Base-by-base conservation (phyloP, 2,113 vertebrate genomes). In the Istiophorus platypterus region DNA sequence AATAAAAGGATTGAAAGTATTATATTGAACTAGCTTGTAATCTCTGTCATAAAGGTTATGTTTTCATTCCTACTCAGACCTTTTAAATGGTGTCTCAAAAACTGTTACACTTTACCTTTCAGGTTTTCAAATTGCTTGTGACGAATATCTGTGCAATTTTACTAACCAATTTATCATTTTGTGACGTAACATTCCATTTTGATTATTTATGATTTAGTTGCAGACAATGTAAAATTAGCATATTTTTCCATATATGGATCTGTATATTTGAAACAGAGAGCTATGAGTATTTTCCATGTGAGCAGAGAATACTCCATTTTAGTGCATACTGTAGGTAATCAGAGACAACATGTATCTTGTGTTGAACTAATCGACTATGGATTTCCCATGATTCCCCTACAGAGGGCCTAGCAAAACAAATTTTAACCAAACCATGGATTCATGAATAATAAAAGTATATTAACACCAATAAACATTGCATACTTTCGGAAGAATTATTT, bases 301-400 rank as follows among this genome's bases (percentile, higher is more conserved):
- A 70, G 71, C 0, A 85, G 24, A 56, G 41, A 72, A 72, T 47
- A 34, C 59, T 20, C 15, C 73, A 77, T 86, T 78, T 64, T 67
- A 18, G 51, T 68, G 15, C 20, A 58, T 52, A 58, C 83, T 54
- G 65, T 56, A 75, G 45, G 70, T 54, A 27, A 81, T 78, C 57
- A 34, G 34, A 83, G 47, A 52, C 39, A 65, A 37, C 62, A 41
- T 54, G 31, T 5, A 31, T n/a, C 27, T 78, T 62, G 12, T 1
- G 14, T 17, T 76, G n/a, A 73, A 78, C 65, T 73, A 17, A 68
- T 42, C 72, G 20, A 52, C 49, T 79, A 12, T 37, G n/a, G 62
- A 41, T 69, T 80, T 69, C 51, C 18, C 39, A 18, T 24, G n/a
- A 62, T 72, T 62, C 15, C 8, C 15, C 22, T 18, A 22, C 27